Percentiles rank a stretch among this genome's conserved stretches.
Evolutionary conservation across 23 tunicate species (phyloP).

Genomic region (Ascidia mentula): DNA sequence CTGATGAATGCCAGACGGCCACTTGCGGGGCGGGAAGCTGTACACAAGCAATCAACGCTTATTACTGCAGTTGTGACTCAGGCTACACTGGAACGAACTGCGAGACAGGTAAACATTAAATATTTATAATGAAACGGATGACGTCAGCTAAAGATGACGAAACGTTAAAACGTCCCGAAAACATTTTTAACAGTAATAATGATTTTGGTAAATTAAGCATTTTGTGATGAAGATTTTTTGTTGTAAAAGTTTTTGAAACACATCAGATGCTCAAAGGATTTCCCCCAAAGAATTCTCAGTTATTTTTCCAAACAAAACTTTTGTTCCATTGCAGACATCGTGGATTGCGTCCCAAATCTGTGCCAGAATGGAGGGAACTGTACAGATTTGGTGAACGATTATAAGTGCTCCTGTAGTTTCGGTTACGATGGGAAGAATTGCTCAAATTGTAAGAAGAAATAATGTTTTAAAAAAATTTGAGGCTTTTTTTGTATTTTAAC

Average conservation of each 20-base stretch:
- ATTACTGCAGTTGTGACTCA: background rate
- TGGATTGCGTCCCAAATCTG: constrained; percentile 24
- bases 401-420: constrained; percentile 18
- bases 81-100: background rate
- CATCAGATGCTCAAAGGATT: too few relatives aligned
- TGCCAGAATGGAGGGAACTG: constrained; percentile 30
- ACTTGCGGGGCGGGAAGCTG: background rate
- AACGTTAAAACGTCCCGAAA: background rate
- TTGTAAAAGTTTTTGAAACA: background rate
- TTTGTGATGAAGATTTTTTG: background rate
- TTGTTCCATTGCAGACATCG: too few relatives aligned
- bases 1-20: background rate
- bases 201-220: background rate
- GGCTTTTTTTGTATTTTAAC: too few relatives aligned
- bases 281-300: too few relatives aligned
- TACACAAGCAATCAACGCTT: background rate
- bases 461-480: too few relatives aligned
- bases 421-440: constrained; percentile 21
- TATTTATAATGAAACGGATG: background rate
- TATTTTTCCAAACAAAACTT: too few relatives aligned
- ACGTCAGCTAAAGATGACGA: background rate
- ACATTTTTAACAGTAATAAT: too few relatives aligned
- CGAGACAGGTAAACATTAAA: background rate
- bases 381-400: constrained; percentile 24
- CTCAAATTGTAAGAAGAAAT: background rate